These are phyloP conservation scores for Chrysochloris asiatica DNA, from an alignment of 2,113 vertebrate species.

Conservation along the genomic window DNA sequence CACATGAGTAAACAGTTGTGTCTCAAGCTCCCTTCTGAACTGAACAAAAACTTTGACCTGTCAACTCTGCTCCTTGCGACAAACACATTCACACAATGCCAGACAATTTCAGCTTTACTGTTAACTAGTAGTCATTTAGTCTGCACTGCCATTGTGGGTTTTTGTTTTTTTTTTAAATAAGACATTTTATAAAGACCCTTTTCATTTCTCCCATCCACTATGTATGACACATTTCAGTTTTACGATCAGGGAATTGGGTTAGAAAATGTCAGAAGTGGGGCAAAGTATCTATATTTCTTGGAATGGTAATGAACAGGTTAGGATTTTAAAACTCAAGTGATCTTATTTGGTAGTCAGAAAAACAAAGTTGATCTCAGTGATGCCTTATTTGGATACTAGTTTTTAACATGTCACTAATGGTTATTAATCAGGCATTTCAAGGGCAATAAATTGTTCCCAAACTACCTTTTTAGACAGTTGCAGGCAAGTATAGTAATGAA, in stretches of 20 bases:
- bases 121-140: background rate
- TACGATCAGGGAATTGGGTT: background rate
- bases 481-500: slow-evolving; percentile 9
- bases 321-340: background rate
- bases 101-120: background rate
- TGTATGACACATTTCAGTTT: background rate
- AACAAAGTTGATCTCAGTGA: background rate
- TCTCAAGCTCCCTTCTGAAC: background rate
- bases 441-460: slow-evolving; percentile 24
- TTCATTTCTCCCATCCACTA: background rate
- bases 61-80: background rate
- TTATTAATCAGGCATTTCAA: slow-evolving; percentile 46
- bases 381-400: slow-evolving; percentile 55
- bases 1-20: background rate
- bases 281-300: background rate
- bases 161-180: background rate
- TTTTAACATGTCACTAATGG: slow-evolving; percentile 28
- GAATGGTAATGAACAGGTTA: background rate
- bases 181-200: background rate
- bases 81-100: background rate
- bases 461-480: slow-evolving; percentile 26
- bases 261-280: background rate
- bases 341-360: background rate
- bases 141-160: background rate
- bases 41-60: background rate